These are phyloP conservation scores for Campylomormyrus tamandua DNA, from an alignment of 2,113 vertebrate genomes.

Conservation along the genomic window DNA sequence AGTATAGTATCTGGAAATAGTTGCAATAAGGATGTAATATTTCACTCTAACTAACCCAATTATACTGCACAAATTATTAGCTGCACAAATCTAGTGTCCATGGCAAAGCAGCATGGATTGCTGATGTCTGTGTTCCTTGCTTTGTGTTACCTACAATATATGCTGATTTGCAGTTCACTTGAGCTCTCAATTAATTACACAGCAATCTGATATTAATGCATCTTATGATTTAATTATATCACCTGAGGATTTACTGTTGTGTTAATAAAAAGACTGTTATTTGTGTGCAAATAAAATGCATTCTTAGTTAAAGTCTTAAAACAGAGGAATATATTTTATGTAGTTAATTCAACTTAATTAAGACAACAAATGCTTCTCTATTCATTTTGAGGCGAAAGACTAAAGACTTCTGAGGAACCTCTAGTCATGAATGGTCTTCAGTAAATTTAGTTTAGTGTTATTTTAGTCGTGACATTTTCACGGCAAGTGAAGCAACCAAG, in stretches of 20 bases:
- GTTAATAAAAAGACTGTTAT: neutral
- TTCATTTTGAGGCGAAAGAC: neutral
- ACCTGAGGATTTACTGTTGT: neutral
- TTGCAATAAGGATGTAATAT: neutral
- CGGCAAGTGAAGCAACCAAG: neutral
- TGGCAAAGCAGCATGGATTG: neutral
- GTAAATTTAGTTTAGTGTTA: neutral
- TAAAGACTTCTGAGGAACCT: neutral
- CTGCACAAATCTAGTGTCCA: neutral
- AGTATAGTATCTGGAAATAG: neutral
- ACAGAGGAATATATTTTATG: neutral
- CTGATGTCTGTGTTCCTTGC: neutral
- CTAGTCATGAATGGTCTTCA: neutral
- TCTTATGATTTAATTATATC: neutral
- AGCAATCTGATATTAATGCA: neutral
- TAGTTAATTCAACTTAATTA: neutral
- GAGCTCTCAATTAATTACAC: neutral
- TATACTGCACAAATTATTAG: neutral
- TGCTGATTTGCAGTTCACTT: neutral
- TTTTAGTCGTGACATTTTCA: neutral
- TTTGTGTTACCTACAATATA: neutral
- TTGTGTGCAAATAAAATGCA: neutral
- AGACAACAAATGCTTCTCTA: neutral
- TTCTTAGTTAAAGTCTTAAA: neutral
- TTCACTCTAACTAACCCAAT: neutral